These are phyloP conservation scores for Coelinius sp. DNA, from an alignment of 2,888 invertebrate species.

Conservation along the genomic window DNA sequence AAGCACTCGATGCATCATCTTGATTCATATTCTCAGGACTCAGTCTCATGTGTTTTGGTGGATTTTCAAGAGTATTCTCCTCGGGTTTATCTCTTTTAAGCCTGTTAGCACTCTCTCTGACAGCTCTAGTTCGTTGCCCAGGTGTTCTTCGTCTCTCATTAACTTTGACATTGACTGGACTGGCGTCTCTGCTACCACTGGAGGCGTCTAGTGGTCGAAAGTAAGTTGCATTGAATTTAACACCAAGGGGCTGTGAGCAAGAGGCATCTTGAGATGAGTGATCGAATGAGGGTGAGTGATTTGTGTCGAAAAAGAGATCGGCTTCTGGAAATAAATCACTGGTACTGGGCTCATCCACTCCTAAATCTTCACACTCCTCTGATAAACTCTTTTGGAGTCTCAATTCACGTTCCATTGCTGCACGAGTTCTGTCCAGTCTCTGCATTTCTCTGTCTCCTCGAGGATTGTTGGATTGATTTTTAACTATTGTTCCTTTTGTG, in stretches of 20 bases:
- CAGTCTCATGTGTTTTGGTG: slow-evolving; percentile 58
- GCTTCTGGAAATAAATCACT: slow-evolving; percentile 85
- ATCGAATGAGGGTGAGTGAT: slow-evolving; percentile 79
- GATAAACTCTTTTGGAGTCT: slow-evolving; percentile 80
- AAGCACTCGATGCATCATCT: slow-evolving; percentile 65
- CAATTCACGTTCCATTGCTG: slow-evolving; percentile 74
- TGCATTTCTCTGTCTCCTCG: slow-evolving; percentile 63
- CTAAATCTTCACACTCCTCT: slow-evolving; percentile 84
- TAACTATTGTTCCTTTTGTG: slow-evolving; percentile 54
- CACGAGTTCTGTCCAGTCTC: slow-evolving; percentile 70
- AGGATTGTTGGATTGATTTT: slow-evolving; percentile 54
- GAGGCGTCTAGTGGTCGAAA: slow-evolving; percentile 69
- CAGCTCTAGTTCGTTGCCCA: slow-evolving; percentile 51
- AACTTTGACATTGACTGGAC: slow-evolving; percentile 68
- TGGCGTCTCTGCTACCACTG: slow-evolving; percentile 70
- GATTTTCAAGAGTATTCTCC: slow-evolving; percentile 46
- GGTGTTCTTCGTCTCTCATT: slow-evolving; percentile 61
- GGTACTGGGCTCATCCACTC: slow-evolving; percentile 85
- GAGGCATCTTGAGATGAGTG: slow-evolving; percentile 73
- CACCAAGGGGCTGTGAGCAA: slow-evolving; percentile 65
- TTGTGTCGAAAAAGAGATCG: slow-evolving; percentile 80
- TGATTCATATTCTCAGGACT: slow-evolving; percentile 63
- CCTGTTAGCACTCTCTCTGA: slow-evolving; percentile 51
- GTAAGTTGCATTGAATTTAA: slow-evolving; percentile 63
- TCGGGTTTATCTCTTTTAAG: slow-evolving; percentile 51